These are phyloP conservation scores for Hermaeophaga mercurialis DNA, from an alignment of 2,888 invertebrate genomes.

Conservation along the genomic window DNA sequence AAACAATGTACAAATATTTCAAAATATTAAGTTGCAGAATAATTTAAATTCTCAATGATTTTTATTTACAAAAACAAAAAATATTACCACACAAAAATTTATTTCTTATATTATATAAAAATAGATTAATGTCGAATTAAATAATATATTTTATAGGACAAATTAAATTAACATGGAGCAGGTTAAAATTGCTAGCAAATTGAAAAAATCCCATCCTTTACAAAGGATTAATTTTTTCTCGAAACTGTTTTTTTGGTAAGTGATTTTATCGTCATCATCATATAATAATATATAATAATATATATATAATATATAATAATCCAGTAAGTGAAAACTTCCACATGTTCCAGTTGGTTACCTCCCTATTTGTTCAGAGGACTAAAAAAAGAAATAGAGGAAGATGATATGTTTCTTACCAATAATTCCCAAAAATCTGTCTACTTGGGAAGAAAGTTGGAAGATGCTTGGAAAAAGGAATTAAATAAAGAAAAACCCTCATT, in stretches of 20 bases:
- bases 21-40: too few species aligned
- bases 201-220: slow-evolving; percentile 27
- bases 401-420: slow-evolving; percentile 55
- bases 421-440: slow-evolving; percentile 22
- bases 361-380: slow-evolving; percentile 58
- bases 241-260: slow-evolving; percentile 35
- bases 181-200: slow-evolving; percentile 15
- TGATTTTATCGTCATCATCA: not conserved
- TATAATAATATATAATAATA: not conserved
- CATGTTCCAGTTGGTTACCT: slow-evolving; percentile 57
- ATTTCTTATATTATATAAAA: too few species aligned
- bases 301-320: not conserved
- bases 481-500: slow-evolving; percentile 42
- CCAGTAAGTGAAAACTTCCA: not conserved
- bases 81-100: too few species aligned
- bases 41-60: too few species aligned
- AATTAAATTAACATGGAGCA: not conserved
- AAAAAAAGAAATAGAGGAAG: slow-evolving; percentile 57
- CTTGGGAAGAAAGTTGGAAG: slow-evolving; percentile 55
- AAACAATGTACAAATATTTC: too few species aligned
- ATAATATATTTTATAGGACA: not conserved
- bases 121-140: too few species aligned
- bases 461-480: slow-evolving; percentile 44
- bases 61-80: too few species aligned
- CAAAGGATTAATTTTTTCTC: slow-evolving; percentile 29